Evolutionary conservation across 2,888 invertebrate species (phyloP).

Genomic region (Torymus tubicola): DNA sequence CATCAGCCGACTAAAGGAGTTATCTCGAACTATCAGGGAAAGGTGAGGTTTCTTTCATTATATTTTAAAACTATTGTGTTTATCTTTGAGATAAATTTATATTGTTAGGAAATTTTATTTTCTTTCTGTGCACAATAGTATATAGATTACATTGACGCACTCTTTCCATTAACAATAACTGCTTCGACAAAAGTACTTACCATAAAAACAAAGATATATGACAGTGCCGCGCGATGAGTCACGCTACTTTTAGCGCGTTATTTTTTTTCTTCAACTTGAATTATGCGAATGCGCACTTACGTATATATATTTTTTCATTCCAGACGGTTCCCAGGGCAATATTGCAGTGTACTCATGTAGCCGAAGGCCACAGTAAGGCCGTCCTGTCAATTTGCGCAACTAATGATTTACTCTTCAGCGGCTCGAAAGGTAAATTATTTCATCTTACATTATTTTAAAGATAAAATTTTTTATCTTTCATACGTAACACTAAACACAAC

Average conservation of each 20-base stretch:
- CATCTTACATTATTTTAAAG: slow-evolving; percentile 21
- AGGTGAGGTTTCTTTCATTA: slow-evolving; percentile 73
- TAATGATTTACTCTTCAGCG: slow-evolving; percentile 85
- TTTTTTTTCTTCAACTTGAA: no score
- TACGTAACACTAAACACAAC: neutral
- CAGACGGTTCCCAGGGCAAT: slow-evolving; percentile 79
- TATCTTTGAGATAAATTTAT: neutral
- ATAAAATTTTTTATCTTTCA: slow-evolving; percentile 25
- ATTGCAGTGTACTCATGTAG: slow-evolving; percentile 87
- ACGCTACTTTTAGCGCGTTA: no score
- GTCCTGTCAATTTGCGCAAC: slow-evolving; percentile 89
- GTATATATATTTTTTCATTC: slow-evolving; percentile 46
- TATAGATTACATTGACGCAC: no score
- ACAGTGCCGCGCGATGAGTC: no score
- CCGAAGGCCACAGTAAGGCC: slow-evolving; percentile 91
- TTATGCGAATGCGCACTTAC: neutral
- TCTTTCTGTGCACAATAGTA: no score
- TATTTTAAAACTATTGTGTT: neutral
- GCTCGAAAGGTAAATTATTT: slow-evolving; percentile 84
- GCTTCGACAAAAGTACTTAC: no score
- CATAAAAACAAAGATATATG: no score
- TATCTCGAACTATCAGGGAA: slow-evolving; percentile 80
- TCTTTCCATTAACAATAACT: no score
- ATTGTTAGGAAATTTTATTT: no score
- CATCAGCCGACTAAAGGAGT: slow-evolving; percentile 77